These are phyloP conservation scores for Globodera ellingtonae DNA, from an alignment of 1,140 invertebrate genomes.

Conservation along the genomic window DNA sequence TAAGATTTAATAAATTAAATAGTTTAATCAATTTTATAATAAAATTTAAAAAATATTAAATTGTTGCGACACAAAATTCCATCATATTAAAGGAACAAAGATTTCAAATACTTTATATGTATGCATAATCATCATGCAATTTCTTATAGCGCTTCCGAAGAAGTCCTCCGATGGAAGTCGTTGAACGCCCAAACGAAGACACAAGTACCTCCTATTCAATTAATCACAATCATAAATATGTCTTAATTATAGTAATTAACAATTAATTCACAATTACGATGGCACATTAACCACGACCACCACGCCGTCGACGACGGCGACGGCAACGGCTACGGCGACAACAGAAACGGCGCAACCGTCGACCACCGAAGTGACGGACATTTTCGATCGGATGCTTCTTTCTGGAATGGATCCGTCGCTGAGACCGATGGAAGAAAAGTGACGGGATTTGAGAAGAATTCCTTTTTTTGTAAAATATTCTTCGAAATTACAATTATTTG, in stretches of 20 bases:
- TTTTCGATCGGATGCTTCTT: neutral
- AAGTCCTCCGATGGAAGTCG: neutral
- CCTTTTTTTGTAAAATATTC: no score
- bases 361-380: neutral
- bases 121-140: no score
- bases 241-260: neutral
- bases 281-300: neutral
- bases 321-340: neutral
- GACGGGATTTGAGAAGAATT: no score
- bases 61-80: no score
- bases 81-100: no score
- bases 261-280: neutral
- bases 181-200: neutral
- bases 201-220: neutral
- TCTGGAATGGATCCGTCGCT: neutral
- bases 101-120: neutral
- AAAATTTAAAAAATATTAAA: no score
- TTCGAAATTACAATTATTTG: no score
- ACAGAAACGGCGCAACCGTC: neutral
- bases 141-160: neutral
- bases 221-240: neutral
- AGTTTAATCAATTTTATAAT: no score
- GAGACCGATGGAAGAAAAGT: neutral
- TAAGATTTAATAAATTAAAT: no score
- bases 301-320: no score